These are phyloP conservation scores for Linyphia triangularis DNA, from an alignment of 2,888 invertebrate genomes.

Conservation along the genomic window DNA sequence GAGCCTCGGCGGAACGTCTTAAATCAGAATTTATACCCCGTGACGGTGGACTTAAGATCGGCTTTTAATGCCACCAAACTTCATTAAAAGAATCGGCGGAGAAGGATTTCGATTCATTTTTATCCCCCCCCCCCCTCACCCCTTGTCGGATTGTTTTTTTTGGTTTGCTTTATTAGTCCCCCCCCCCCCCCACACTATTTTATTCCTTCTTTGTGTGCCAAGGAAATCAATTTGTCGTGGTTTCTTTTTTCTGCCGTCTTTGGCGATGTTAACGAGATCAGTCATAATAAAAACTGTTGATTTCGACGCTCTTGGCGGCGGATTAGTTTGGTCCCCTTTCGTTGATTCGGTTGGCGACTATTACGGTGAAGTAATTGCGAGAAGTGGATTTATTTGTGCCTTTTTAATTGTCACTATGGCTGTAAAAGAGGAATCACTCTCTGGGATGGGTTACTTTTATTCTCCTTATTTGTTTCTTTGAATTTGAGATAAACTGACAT, in stretches of 20 bases:
- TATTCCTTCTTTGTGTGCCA: constrained; percentile 10
- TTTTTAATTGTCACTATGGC: constrained; percentile 24
- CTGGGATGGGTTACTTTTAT: not conserved
- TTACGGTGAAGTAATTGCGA: constrained; percentile 33
- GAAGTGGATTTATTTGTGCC: constrained; percentile 47
- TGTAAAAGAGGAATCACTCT: not conserved
- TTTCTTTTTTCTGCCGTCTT: constrained; percentile 17
- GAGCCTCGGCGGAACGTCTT: constrained; percentile 63
- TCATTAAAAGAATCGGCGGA: constrained; percentile 73
- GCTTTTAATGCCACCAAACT: constrained; percentile 73
- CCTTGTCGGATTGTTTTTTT: constrained; percentile 20
- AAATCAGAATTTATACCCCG: constrained; percentile 75
- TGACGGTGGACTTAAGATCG: constrained; percentile 73
- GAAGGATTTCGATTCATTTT: constrained; percentile 65
- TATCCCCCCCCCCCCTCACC: constrained; percentile 13
- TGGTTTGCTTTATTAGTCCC: not conserved
- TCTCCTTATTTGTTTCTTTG: not conserved
- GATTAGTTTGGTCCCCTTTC: constrained; percentile 36
- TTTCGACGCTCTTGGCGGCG: constrained; percentile 24
- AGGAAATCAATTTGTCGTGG: constrained; percentile 61
- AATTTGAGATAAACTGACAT: too few species aligned
- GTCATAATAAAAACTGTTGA: constrained; percentile 60
- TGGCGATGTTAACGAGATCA: constrained; percentile 51
- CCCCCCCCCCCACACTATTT: not conserved
- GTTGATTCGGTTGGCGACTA: constrained; percentile 27